Evolutionary conservation across 2,888 invertebrate genomes (phyloP), one percentile per base, ranked within the genome.

Genomic region (Agriopis marginaria): DNA sequence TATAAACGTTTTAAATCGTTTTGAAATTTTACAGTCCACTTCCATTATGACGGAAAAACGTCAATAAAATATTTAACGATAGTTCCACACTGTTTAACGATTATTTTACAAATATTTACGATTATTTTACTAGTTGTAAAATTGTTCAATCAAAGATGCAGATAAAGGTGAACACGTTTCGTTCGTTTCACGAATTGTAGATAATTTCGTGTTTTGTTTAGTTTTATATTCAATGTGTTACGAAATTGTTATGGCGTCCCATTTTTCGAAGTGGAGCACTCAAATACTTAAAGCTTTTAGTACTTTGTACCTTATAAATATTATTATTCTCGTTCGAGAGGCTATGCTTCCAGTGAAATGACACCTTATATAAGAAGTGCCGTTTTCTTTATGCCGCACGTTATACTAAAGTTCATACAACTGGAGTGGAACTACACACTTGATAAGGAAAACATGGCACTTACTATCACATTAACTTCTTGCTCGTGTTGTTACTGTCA

Each of bases 81-180:
- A 32, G 32, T 47, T 47, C 14, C 32, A 45, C 45, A 47, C 58
- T 58, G 8, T 42, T 50, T 61, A 40, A 61, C 50, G 40, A 51
- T n/a, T 40, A 45, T 62, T 61, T 51, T 50, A 51, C 39, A 55
- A 53, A 54, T 45, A n/a, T 63, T 63, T 63, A 63, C n/a, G 63
- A 63, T 70, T 56, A 70, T 69, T 58, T 70, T 66, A 66, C 42
- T 9, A 53, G 56, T 66, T 66, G 58, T 70, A 58, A 66, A 66
- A 63, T 70, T 63, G 61, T 66, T 63, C 53, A 61, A 64, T 69
- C 64, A n/a, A 55, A 51, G 14, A 23, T 44, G 47, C 7, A 67
- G 60, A 55, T 54, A 63, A n/a, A 58, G 54, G 49, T 42, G 60
- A 63, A 61, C 39, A 50, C 55, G 51, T 45, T 58, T 62, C 17